phyloP scores from a whole-genome alignment of 92 coral and sea anemone genomes.

The Heteractis magnifica region DNA sequence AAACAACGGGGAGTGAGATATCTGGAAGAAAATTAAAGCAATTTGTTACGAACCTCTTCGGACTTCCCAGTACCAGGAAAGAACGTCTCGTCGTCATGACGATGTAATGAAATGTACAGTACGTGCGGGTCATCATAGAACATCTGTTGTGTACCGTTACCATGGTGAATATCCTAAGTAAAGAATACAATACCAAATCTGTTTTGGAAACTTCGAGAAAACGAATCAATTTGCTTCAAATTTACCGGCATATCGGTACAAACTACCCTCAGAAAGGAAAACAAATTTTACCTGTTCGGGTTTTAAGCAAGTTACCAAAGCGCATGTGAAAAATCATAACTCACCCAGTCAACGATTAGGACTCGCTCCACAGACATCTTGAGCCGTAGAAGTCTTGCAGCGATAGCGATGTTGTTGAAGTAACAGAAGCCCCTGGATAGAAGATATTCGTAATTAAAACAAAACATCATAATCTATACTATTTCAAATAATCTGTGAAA shows the following conservation, averaged over 20 bases:
- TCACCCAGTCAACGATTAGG: slow-evolving; percentile 95
- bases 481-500: not conserved
- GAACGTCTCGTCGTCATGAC: slow-evolving; percentile 98
- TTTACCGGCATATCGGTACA: too few species aligned
- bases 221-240: not conserved
- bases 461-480: not conserved
- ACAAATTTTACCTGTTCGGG: too few species aligned
- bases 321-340: slow-evolving; percentile 12
- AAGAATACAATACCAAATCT: not conserved
- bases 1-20: too few species aligned
- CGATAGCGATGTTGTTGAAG: slow-evolving; percentile 94
- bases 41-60: slow-evolving; percentile 68
- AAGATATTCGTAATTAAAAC: not conserved
- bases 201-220: not conserved
- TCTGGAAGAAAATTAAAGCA: not conserved
- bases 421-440: slow-evolving; percentile 91
- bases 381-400: slow-evolving; percentile 92
- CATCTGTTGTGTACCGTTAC: slow-evolving; percentile 99
- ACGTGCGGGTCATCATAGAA: slow-evolving; percentile 99
- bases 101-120: slow-evolving; percentile 95
- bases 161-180: slow-evolving; percentile 96
- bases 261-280: too few species aligned
- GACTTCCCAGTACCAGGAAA: slow-evolving; percentile 99
- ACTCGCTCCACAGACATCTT: slow-evolving; percentile 92
- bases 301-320: too few species aligned